Percentiles rank a stretch among this genome's conserved stretches.
phyloP scores from a whole-genome alignment of 2,113 vertebrate genomes.

The Apteryx owenii region DNA sequence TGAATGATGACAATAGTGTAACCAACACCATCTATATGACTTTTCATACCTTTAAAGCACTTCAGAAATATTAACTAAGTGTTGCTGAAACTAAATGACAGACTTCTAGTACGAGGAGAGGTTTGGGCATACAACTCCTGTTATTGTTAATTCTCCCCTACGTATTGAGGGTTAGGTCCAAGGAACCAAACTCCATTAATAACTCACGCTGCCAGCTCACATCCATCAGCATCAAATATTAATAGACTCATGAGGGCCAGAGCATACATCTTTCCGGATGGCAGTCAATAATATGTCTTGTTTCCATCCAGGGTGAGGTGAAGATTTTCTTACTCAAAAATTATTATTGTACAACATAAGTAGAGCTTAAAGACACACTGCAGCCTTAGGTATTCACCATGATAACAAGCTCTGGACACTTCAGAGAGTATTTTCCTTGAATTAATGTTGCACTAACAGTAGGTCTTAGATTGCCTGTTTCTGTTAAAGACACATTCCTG shows the following conservation, averaged over 20 bases:
- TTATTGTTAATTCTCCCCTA: background rate
- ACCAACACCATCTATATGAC: background rate
- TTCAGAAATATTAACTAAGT: background rate
- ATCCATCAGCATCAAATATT: slow-evolving; percentile 74
- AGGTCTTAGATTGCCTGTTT: background rate
- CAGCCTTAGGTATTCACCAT: slow-evolving; percentile 24
- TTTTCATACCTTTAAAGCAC: background rate
- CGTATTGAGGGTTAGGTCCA: background rate
- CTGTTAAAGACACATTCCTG: background rate
- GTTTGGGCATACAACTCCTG: background rate
- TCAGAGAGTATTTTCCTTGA: slow-evolving; percentile 12
- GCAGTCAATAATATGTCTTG: slow-evolving; percentile 63
- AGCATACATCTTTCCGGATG: slow-evolving; percentile 46
- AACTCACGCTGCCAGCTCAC: slow-evolving; percentile 57
- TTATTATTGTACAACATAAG: slow-evolving; percentile 59
- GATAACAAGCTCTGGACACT: slow-evolving; percentile 38
- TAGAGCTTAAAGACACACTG: slow-evolving; percentile 25
- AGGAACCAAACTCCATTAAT: slow-evolving; percentile 57
- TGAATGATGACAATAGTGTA: background rate
- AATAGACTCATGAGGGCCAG: slow-evolving; percentile 40
- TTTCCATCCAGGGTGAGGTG: slow-evolving; percentile 33
- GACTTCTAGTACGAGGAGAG: background rate
- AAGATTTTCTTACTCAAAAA: slow-evolving; percentile 46
- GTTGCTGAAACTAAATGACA: background rate
- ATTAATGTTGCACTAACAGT: slow-evolving; percentile 21